Conservation (phyloP, 2,113 vertebrate genomes). For the Mirounga angustirostris region DNA sequence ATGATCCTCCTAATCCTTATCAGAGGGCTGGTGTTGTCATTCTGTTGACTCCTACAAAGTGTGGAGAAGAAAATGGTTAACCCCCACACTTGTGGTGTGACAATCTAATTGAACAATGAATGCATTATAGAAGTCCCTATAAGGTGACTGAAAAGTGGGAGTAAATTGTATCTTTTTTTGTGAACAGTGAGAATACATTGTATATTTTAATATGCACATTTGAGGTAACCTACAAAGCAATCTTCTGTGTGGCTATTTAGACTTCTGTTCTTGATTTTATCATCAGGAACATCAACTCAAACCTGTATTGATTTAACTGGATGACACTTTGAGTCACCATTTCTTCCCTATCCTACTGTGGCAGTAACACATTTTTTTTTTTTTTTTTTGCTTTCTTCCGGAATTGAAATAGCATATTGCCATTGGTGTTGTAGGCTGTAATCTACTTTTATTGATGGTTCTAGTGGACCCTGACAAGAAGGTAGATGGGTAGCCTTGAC, state of each 20-base stretch:
- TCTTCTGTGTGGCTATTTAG: neutral
- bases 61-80: neutral
- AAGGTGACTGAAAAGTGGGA: neutral
- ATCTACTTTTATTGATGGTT: neutral
- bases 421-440: neutral
- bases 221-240: neutral
- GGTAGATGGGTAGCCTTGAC: neutral
- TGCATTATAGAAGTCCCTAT: neutral
- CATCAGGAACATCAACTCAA: neutral
- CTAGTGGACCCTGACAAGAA: neutral
- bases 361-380: neutral
- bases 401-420: neutral
- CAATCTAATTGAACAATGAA: neutral
- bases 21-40: neutral
- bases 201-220: neutral
- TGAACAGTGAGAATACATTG: neutral
- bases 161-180: neutral
- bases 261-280: neutral
- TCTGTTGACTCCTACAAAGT: neutral
- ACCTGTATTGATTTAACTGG: neutral
- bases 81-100: neutral
- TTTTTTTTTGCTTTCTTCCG: neutral
- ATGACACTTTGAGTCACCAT: no score
- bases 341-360: neutral
- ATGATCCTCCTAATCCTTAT: neutral